These are phyloP conservation scores for Hippopotamyrus pictus DNA, from an alignment of 2,797 vertebrate species.

Conservation along the genomic window DNA sequence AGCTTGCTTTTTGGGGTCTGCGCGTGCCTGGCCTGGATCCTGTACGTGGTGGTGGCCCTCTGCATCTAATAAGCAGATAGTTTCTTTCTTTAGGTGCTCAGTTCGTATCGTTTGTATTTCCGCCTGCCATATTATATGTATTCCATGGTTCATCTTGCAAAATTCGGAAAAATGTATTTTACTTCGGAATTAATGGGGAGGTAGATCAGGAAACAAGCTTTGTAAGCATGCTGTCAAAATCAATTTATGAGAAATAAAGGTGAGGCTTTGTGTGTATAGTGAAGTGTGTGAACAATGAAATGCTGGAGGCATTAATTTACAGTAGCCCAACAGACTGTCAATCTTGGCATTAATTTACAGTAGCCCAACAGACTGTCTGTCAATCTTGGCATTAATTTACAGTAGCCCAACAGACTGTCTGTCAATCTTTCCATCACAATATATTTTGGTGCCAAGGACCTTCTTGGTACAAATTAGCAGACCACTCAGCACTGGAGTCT, in stretches of 20 bases:
- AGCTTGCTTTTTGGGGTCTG: constrained; percentile 68
- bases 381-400: too few relatives aligned
- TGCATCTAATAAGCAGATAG: constrained; percentile 24
- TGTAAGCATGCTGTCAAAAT: background rate
- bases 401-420: background rate
- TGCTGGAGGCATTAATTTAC: background rate
- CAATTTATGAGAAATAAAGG: background rate
- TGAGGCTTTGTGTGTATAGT: background rate
- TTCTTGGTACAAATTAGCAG: background rate
- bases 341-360: too few relatives aligned
- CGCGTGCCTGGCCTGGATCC: constrained; percentile 61
- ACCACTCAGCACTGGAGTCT: background rate
- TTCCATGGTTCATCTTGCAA: background rate
- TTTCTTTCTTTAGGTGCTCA: background rate
- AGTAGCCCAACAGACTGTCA: background rate
- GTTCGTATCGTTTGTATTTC: background rate
- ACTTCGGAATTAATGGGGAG: background rate
- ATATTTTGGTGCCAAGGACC: background rate
- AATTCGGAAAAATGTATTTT: background rate
- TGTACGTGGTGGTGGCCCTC: constrained; percentile 60
- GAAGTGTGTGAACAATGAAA: background rate
- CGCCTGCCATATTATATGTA: background rate
- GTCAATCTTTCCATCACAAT: background rate
- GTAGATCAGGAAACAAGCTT: background rate
- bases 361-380: background rate